Evolutionary conservation across 2,797 vertebrate species (phyloP), one percentile per base, ranked within the genome.

Genomic region (Miichthys miiuy): DNA sequence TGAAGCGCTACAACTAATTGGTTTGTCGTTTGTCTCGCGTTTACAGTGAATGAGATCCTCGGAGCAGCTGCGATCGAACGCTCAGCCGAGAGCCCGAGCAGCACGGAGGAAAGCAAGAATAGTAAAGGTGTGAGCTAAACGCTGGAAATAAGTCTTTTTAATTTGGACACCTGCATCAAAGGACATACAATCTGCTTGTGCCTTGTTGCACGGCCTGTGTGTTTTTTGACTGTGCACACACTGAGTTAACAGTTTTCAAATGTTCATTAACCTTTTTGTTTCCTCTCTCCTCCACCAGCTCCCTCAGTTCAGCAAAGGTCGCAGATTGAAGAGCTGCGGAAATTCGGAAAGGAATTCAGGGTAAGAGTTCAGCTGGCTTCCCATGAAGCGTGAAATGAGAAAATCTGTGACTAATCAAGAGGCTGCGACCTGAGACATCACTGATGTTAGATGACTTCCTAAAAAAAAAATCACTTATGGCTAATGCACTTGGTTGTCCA

Each of bases 331-430:
- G 97, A 97, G 76, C 93, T 98, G 73, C 95, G 96, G 17, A 97
- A 96, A 89, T 98, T 98, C 90, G 95, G 96, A 73, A 96, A 95
- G 66, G 94, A 97, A 79, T 98, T 98, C 90, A 96, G 96, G 94
- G 97, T 98, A 82, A 96, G 95, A 56, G 65, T 78, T 82, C 21
- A 68, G 20, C 18, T 47, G n/a, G 30, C 20, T 63, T 75, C 68
- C 55, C 16, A 3, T 67, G 20, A 79, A 52, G 46, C 21, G 20
- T 85, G 73, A 88, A 86, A 85, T 84, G 27, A 67, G 54, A 65
- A 77, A 79, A 72, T 72, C 69, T 52, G 55, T 78, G n/a, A 69
- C 63, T 6, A 74, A 62, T 77, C 52, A 67, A 54, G 70, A 68
- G 41, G 38, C 13, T 48, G 46, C 20, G 21, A 82, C 65, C 46